These are phyloP conservation scores for Agelaius phoeniceus DNA, from an alignment of 2,113 vertebrate genomes.

Conservation along the genomic window DNA sequence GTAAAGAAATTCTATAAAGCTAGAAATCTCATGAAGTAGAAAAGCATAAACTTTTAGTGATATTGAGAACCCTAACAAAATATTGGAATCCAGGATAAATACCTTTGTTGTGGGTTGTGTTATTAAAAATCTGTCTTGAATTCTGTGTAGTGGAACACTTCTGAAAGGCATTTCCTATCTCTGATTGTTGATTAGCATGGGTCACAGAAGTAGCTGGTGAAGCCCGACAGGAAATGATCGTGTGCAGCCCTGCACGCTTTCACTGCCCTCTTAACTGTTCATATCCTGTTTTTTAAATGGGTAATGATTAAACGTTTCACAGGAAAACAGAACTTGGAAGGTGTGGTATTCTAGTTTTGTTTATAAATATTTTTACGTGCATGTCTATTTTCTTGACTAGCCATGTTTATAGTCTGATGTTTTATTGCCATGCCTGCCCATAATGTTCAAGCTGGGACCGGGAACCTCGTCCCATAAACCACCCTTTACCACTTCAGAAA, in stretches of 20 bases:
- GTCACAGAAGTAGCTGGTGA: not conserved
- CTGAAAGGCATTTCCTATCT: not conserved
- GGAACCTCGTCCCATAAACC: not conserved
- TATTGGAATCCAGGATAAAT: not conserved
- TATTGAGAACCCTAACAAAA: not conserved
- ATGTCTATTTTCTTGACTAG: not conserved
- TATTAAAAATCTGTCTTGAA: not conserved
- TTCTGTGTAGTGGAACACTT: not conserved
- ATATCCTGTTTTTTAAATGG: conserved; percentile 16
- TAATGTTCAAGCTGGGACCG: not conserved
- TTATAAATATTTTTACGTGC: not conserved
- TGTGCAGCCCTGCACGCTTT: not conserved
- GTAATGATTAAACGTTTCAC: not conserved
- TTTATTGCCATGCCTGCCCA: not conserved
- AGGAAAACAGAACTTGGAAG: not conserved
- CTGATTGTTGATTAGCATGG: not conserved
- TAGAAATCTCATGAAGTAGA: not conserved
- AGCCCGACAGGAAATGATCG: not conserved
- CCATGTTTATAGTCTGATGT: not conserved
- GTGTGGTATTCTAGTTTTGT: not conserved
- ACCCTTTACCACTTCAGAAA: not conserved
- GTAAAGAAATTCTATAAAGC: not conserved
- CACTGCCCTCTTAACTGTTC: not conserved
- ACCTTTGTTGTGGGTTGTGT: not conserved
- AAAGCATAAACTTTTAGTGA: not conserved